Percentiles rank a stretch among this genome's conserved stretches.
phyloP scores from a whole-genome alignment of 2,888 invertebrate genomes.

The Spodoptera exigua region DNA sequence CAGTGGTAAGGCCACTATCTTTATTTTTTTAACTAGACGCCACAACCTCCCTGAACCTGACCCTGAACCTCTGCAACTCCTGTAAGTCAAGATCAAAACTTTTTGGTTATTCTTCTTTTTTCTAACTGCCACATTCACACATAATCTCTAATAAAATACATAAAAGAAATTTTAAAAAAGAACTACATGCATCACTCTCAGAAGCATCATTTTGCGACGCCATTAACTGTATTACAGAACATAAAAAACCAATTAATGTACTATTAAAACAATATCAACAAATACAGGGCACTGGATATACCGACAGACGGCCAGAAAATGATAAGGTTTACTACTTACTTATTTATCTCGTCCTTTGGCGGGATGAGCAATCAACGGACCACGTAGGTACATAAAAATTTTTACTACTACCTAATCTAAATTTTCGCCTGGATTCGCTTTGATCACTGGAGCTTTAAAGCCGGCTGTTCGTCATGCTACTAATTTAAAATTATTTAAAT shows the following conservation, averaged over 20 bases:
- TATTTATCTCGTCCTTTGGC: slow-evolving; percentile 64
- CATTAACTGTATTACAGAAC: slow-evolving; percentile 57
- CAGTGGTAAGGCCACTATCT: too few species aligned
- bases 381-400: slow-evolving; percentile 69
- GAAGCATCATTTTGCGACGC: slow-evolving; percentile 43
- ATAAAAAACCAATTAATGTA: slow-evolving; percentile 79
- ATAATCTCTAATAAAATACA: too few species aligned
- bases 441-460: slow-evolving; percentile 61
- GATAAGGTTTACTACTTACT: slow-evolving; percentile 66
- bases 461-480: slow-evolving; percentile 56
- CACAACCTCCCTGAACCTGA: too few species aligned
- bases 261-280: slow-evolving; percentile 78
- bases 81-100: too few species aligned
- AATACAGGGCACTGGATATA: slow-evolving; percentile 47
- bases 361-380: slow-evolving; percentile 68
- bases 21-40: too few species aligned
- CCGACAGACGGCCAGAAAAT: slow-evolving; percentile 56
- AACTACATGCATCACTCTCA: neutral
- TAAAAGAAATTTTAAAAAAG: too few species aligned
- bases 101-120: too few species aligned
- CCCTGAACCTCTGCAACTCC: too few species aligned
- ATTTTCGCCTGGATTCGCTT: slow-evolving; percentile 85
- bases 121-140: too few species aligned
- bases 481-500: neutral
- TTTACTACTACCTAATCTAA: slow-evolving; percentile 84